These are phyloP conservation scores for Cygnus buccinator DNA, from an alignment of 2,113 vertebrate genomes.

Conservation along the genomic window DNA sequence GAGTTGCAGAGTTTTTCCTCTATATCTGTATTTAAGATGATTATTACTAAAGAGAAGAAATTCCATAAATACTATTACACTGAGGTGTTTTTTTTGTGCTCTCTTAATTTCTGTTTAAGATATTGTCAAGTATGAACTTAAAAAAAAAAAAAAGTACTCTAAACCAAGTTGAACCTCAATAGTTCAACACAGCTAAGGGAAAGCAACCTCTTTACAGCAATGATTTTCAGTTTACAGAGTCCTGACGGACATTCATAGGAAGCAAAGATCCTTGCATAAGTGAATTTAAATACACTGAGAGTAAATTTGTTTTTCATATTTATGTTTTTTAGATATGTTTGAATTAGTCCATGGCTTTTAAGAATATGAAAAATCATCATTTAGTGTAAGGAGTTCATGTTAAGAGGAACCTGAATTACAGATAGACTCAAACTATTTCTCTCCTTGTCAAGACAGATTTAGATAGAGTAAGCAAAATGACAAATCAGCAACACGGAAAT, in stretches of 20 bases:
- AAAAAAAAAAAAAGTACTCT: background rate
- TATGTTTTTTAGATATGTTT: background rate
- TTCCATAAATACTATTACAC: background rate
- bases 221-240: background rate
- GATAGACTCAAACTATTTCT: background rate
- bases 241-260: background rate
- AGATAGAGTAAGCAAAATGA: background rate
- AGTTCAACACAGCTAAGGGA: background rate
- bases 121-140: background rate
- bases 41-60: background rate
- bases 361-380: background rate
- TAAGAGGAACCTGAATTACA: background rate
- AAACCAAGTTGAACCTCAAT: background rate
- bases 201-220: background rate
- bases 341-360: background rate
- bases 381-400: background rate
- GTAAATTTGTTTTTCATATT: background rate
- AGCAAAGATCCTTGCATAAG: background rate
- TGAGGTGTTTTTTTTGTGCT: background rate
- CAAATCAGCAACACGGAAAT: background rate
- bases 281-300: background rate
- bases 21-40: background rate
- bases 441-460: background rate
- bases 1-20: background rate
- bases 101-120: background rate